Percentiles rank a stretch among this genome's conserved stretches.
Conservation (phyloP, 2,888 invertebrate species). For the Andrena hattorfiana region DNA sequence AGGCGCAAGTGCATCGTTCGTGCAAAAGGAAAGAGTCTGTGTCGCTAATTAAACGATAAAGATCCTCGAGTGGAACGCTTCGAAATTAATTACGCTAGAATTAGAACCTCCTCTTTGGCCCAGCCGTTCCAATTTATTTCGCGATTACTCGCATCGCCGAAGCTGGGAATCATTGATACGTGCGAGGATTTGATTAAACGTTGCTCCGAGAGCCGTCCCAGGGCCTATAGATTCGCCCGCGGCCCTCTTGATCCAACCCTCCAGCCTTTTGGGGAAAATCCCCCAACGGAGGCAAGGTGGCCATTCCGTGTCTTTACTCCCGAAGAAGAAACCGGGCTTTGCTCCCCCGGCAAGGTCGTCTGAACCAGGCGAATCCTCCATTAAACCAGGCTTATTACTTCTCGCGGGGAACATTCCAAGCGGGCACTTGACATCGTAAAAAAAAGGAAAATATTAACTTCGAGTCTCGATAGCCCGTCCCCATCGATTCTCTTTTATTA, state of each 20-base stretch:
- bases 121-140: not conserved
- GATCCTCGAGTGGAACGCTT: not conserved
- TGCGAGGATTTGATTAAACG: conserved; percentile 47
- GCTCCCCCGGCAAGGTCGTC: conserved; percentile 14
- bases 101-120: not conserved
- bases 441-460: conserved; percentile 4
- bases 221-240: conserved; percentile 16
- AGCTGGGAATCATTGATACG: not conserved
- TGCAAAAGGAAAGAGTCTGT: not conserved
- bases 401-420: conserved; percentile 5
- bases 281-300: conserved; percentile 52
- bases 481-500: conserved; percentile 1
- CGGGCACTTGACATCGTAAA: conserved; percentile 26
- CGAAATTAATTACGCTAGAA: not conserved
- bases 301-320: conserved; percentile 37
- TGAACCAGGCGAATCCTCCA: conserved; percentile 15
- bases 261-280: conserved; percentile 52
- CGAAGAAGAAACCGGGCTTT: conserved; percentile 15
- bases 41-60: conserved; percentile 5
- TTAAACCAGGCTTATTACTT: conserved; percentile 46
- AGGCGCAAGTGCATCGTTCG: not conserved
- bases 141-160: not conserved
- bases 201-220: conserved; percentile 3
- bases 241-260: conserved; percentile 37
- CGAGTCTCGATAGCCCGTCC: not conserved